Base-by-base conservation (phyloP, 2,113 vertebrate genomes). In the Pardalotus punctatus region DNA sequence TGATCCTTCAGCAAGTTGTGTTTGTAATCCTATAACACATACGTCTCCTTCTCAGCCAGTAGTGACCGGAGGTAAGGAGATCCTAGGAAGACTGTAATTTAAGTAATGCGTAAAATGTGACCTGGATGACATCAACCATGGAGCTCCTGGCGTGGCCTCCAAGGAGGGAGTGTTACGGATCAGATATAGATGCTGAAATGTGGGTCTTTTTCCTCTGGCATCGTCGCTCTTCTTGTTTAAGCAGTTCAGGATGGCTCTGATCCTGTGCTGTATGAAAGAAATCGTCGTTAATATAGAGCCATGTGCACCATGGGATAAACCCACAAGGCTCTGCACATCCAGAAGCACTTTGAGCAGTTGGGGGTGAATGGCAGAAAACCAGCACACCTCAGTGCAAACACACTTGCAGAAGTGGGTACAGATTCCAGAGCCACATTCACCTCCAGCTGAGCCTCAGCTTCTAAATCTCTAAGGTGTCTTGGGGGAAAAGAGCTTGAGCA, bases 251-350 rank as follows among this genome's bases (percentile, higher is more conserved):
- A 31, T 12, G 42, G 18, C 53, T 72, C 83, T 42, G 3, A 20
- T 66, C 50, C 64, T 10, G 18, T 15, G 29, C 66, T 19, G 1
- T 4, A 29, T 5, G 5, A 36, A 88, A 13, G 29, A 29, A 69
- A 19, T 2, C 0, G 0, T 11, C 31, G 45, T 38, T 36, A 19
- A 14, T 20, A 25, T 0, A 21, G 33, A 71, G 5, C 33, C 6
- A 2, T 0, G 2, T 7, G 23, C 4, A 8, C 70, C 4, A 5
- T 7, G 43, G 24, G 25, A 12, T 67, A 23, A 70, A 45, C 29
- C 38, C 15, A 1, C 2, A 5, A 18, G 81, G 40, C 53, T 84
- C 73, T 1, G 1, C 51, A 38, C 40, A 35, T 11, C 43, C 58
- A 47, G 35, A 21, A 77, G 9, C 12, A 3, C 9, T 36, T 21